These are phyloP conservation scores for Anhinga rufa DNA, from an alignment of 2,113 vertebrate genomes.

Conservation along the genomic window DNA sequence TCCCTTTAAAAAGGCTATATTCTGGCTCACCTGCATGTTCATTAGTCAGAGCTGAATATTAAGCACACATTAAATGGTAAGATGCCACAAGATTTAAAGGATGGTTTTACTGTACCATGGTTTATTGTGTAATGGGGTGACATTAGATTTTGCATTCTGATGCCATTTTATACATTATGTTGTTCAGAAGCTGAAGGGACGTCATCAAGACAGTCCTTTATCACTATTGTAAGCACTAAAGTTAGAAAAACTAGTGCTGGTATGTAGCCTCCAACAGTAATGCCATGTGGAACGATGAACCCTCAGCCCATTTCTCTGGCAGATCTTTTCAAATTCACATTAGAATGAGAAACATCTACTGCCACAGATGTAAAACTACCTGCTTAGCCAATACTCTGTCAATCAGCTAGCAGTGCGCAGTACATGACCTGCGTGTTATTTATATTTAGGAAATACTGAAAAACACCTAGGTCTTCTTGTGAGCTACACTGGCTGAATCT, in stretches of 20 bases:
- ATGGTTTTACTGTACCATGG: not conserved
- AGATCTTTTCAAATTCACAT: not conserved
- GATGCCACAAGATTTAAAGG: not conserved
- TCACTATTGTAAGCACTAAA: not conserved
- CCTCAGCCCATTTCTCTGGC: not conserved
- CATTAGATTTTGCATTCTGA: not conserved
- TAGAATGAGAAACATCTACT: not conserved
- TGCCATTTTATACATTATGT: not conserved
- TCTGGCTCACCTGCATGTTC: not conserved
- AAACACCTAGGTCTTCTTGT: not conserved
- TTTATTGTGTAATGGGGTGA: not conserved
- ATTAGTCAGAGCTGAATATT: not conserved
- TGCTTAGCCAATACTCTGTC: not conserved
- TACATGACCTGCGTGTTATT: not conserved
- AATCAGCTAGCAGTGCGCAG: not conserved
- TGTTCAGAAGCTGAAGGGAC: not conserved
- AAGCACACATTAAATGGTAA: not conserved
- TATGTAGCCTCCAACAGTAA: not conserved
- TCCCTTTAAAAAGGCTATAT: not conserved
- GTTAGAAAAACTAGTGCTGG: not conserved
- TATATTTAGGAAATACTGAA: not conserved
- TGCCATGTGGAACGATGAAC: not conserved
- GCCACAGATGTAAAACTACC: not conserved
- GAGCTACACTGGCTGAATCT: not conserved
- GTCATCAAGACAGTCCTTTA: not conserved